Evolutionary conservation across 2,113 vertebrate species (phyloP), one percentile per base, ranked within the genome.

Genomic region (Erythrocercus mccallii): DNA sequence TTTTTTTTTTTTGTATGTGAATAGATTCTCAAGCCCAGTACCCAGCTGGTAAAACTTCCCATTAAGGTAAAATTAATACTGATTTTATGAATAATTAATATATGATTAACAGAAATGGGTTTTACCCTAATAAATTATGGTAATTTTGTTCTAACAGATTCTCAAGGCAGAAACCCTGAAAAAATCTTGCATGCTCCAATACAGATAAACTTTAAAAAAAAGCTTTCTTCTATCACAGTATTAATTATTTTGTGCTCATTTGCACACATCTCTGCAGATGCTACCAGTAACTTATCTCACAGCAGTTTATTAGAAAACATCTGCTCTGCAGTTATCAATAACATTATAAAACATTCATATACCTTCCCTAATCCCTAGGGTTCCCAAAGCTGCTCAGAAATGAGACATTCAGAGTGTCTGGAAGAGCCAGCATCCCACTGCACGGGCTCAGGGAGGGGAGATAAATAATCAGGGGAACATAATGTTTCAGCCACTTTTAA

Each of bases 21-120:
- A 72, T 45, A 82, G 78, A 91, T 66, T 85, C 54, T 66, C 62
- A 47, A 91, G 16, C 14, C 19, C 44, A 65, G 66, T 38, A 72
- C 61, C 35, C 96, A 96, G 92, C 88, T 96, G 94, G 79, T 93
- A 96, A 81, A 31, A 12, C 12, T 51, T 92, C 82, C 88, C 85
- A 97, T 94, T 96, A 96, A 96, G 88, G 84, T 95, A 97, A 88
- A 84, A 74, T 62, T 97, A 94, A 97, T 96, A 87, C 92, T 97
- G 92, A 92, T 96, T 97, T 96, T 94, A 98, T 96, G 91, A 97
- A 91, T 96, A 96, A 97, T 97, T 97, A 96, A 97, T 96, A 92
- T 35, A 95, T 94, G 92, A 97, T 97, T 95, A 96, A 95, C 69
- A 97, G 30, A 96, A 96, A 92, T 94, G 88, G 54, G 37, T 97